Evolutionary conservation across 2,797 vertebrate genomes (phyloP), one percentile per base, ranked within the genome.

Genomic region (Rhinichthys osculus): DNA sequence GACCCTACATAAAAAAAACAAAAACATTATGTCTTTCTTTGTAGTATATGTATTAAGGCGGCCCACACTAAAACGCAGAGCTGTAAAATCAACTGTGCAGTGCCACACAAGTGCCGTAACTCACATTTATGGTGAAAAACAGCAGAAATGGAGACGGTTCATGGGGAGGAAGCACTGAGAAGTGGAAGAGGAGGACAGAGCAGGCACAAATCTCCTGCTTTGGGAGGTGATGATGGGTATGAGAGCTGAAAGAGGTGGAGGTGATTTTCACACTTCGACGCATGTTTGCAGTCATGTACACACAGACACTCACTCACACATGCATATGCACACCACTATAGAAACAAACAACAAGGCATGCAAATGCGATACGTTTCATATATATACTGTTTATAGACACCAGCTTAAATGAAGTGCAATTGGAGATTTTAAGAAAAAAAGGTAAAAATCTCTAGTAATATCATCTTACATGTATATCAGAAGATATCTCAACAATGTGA

Each of bases 121-220:
- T 81, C 69, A 57, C 21, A 23, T 66, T 87, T 86, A 67, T 47
- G 21, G 47, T 71, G 52, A 78, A 59, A 44, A 64, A 82, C 76
- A 66, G n/a, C 72, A 78, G 2, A 85, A 64, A 70, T 11, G 21
- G 44, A 73, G 67, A 78, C 67, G 57, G 57, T 73, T 71, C 23
- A 38, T 14, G 16, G 81, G 52, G 77, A 81, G 64, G 50, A 73
- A 85, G 80, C 54, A 3, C 17, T 50, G 38, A 71, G 50, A 81
- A 83, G 71, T 54, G 50, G 14, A 85, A 44, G 42, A 82, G 35
- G 59, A 69, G 50, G 71, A 42, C 64, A 62, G 50, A 82, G 35
- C 78, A 85, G 57, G 80, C 73, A 82, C 73, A 85, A 85, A 87
- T 87, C 85, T 85, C 30, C 64, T 64, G 66, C 16, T 19, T 64